A percentile compares a stretch with the other conserved stretches of the same genome.
Conservation (phyloP, 2,113 vertebrate genomes). For the Cichladusa arquata region DNA sequence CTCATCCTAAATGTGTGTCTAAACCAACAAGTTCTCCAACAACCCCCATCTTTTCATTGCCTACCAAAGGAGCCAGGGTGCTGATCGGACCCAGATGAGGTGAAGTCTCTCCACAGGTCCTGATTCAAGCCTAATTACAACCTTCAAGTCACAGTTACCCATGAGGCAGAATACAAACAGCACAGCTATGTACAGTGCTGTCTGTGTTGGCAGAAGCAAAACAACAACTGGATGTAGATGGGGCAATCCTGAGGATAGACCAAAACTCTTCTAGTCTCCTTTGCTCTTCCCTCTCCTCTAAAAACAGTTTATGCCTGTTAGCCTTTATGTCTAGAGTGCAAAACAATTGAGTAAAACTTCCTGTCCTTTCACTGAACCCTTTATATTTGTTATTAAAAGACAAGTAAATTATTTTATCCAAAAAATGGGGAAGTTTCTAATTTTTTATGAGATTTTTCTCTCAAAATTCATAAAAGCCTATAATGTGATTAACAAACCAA, state of each 20-base stretch:
- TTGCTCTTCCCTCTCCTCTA: neutral
- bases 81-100: rapidly evolving
- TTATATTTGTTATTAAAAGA: neutral
- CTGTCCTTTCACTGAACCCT: neutral
- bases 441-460: neutral
- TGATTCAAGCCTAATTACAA: neutral
- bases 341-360: neutral
- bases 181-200: neutral
- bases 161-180: neutral
- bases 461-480: neutral
- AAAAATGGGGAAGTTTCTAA: neutral
- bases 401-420: neutral
- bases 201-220: neutral
- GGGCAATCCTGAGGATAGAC: neutral
- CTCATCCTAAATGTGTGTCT: neutral
- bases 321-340: neutral
- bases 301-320: neutral
- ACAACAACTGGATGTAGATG: neutral
- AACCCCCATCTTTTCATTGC: neutral
- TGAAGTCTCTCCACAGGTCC: neutral
- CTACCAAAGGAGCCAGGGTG: neutral
- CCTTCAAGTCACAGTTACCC: rapidly evolving
- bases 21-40: rapidly evolving
- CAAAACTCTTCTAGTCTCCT: neutral
- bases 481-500: neutral